These are phyloP conservation scores for Lerista edwardsae DNA, from an alignment of 2,797 vertebrate genomes.

Conservation along the genomic window DNA sequence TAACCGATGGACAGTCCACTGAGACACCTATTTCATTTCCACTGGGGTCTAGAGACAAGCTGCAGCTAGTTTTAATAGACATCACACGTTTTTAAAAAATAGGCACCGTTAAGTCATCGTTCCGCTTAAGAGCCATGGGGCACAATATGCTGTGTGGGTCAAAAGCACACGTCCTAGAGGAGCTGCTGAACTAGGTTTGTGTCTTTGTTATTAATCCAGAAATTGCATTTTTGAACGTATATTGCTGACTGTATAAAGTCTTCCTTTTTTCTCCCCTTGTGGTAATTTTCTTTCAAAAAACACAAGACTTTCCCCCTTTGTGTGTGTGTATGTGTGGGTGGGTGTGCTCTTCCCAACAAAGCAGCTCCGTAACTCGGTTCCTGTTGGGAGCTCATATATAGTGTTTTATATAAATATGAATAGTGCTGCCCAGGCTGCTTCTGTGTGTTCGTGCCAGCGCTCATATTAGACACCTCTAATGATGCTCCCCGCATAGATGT, in stretches of 20 bases:
- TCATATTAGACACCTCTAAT: slow-evolving; percentile 10
- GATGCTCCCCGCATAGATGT: slow-evolving; percentile 17
- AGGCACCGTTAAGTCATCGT: slow-evolving; percentile 72
- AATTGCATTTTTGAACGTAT: slow-evolving; percentile 84
- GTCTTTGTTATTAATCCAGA: slow-evolving; percentile 84
- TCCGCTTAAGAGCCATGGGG: slow-evolving; percentile 80
- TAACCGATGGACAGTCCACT: slow-evolving; percentile 69
- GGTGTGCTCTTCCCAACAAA: slow-evolving; percentile 58
- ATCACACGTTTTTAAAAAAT: slow-evolving; percentile 70
- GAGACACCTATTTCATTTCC: slow-evolving; percentile 76
- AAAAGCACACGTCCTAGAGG: slow-evolving; percentile 78
- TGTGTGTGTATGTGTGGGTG: slow-evolving; percentile 28
- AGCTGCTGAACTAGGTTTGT: slow-evolving; percentile 73
- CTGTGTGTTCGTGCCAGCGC: slow-evolving; percentile 13
- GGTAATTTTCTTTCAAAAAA: slow-evolving; percentile 67
- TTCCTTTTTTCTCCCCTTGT: slow-evolving; percentile 55
- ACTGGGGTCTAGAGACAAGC: slow-evolving; percentile 69
- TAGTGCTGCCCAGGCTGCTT: slow-evolving; percentile 41
- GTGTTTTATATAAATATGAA: slow-evolving; percentile 48
- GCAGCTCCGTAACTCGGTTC: slow-evolving; percentile 40
- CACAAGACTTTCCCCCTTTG: slow-evolving; percentile 57
- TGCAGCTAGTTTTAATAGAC: slow-evolving; percentile 79
- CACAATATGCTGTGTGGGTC: slow-evolving; percentile 83
- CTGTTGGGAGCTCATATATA: slow-evolving; percentile 9
- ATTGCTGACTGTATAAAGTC: slow-evolving; percentile 77